These are phyloP conservation scores for Batillaria attramentaria DNA, from an alignment of 1,140 invertebrate genomes.

Conservation along the genomic window DNA sequence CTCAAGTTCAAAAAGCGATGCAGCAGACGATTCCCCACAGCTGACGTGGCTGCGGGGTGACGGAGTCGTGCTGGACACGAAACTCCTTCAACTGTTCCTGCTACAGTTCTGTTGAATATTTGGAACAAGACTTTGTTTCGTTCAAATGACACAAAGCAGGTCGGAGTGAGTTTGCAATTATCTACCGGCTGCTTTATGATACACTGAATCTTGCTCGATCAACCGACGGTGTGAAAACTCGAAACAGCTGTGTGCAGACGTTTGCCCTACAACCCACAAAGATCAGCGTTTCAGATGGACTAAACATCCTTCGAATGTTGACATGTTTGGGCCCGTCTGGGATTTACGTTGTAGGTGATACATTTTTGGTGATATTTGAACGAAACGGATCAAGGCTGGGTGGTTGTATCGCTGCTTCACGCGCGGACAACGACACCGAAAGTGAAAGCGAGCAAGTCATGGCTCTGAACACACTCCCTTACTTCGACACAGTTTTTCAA, in stretches of 20 bases:
- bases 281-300: no score
- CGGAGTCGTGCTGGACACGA: constrained; percentile 19
- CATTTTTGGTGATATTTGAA: neutral
- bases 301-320: no score
- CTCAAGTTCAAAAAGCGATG: neutral
- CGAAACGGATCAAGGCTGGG: neutral
- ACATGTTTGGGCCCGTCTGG: no score
- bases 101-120: neutral
- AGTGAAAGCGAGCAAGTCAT: neutral
- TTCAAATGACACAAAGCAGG: neutral
- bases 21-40: constrained; percentile 30
- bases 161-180: neutral
- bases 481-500: neutral
- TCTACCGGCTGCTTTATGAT: neutral
- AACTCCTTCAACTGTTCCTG: neutral
- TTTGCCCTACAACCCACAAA: no score
- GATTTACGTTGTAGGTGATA: neutral
- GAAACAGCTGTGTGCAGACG: no score
- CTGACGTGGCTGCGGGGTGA: constrained; percentile 14
- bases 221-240: neutral
- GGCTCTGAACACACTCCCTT: neutral
- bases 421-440: neutral
- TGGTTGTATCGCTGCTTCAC: neutral
- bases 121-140: neutral
- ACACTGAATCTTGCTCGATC: neutral